Evolutionary conservation across 2,888 invertebrate species (phyloP).

Genomic region (Synanthedon myopaeformis): DNA sequence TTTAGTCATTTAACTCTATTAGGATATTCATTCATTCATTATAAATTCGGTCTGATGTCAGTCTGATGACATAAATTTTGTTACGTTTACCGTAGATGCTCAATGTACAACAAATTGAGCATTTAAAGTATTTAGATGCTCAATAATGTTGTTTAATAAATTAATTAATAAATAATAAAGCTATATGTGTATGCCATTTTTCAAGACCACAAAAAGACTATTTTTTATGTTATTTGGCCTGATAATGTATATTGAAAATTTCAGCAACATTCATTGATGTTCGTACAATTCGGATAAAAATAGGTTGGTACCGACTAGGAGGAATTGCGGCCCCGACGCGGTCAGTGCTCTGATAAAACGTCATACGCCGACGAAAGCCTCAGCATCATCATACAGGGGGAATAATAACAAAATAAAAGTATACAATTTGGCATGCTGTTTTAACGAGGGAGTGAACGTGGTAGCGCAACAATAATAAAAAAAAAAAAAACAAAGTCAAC

Average conservation of each 20-base stretch:
- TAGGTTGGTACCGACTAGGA: constrained; percentile 55
- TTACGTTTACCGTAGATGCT: too few species aligned
- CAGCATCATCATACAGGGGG: constrained; percentile 60
- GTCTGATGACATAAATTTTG: too few species aligned
- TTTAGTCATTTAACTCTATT: too few species aligned
- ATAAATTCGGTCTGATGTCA: too few species aligned
- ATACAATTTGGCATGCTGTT: constrained; percentile 64
- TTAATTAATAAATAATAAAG: too few species aligned
- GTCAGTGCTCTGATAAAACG: constrained; percentile 58
- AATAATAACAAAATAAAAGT: constrained; percentile 51
- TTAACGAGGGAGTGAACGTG: constrained; percentile 69
- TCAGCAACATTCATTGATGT: constrained; percentile 6
- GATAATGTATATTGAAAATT: not conserved
- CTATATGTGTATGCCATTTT: too few species aligned
- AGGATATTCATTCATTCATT: too few species aligned
- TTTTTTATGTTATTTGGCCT: too few species aligned
- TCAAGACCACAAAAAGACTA: too few species aligned
- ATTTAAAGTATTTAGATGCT: too few species aligned
- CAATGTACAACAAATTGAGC: too few species aligned
- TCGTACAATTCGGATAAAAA: constrained; percentile 29
- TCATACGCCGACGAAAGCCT: constrained; percentile 72
- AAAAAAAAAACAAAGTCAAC: constrained; percentile 35
- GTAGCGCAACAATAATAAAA: constrained; percentile 62
- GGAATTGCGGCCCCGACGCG: constrained; percentile 56
- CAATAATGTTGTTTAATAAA: too few species aligned